These are phyloP conservation scores for Trachelus tabidus DNA, from an alignment of 2,888 invertebrate species.

Conservation along the genomic window DNA sequence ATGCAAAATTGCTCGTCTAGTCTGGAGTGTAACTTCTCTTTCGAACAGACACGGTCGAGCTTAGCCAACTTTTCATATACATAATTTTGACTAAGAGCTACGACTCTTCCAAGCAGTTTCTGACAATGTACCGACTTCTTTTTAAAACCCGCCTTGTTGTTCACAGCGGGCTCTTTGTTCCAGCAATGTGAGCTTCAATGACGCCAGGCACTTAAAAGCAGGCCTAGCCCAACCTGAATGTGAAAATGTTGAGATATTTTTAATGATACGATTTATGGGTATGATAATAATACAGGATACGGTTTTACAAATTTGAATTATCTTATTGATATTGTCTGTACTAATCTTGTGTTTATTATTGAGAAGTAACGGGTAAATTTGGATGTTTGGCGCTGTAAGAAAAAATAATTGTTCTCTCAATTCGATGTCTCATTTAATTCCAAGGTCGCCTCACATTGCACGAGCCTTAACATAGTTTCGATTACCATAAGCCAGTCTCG, in stretches of 20 bases:
- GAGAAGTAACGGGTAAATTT: not conserved
- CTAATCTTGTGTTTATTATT: not conserved
- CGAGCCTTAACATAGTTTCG: conserved; percentile 42
- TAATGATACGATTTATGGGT: not conserved
- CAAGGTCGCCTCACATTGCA: conserved; percentile 25
- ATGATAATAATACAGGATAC: not conserved
- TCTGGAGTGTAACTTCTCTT: not conserved
- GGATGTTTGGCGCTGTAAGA: not conserved
- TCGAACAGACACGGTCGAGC: not conserved
- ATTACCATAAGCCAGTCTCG: conserved; percentile 33
- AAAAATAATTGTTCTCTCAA: not conserved
- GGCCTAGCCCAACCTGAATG: conserved; percentile 12
- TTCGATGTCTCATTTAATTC: conserved; percentile 1
- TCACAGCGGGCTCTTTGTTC: conserved; percentile 27
- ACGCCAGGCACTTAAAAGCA: conserved; percentile 15
- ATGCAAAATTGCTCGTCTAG: not conserved
- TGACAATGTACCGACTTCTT: not conserved
- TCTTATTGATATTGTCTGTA: not conserved
- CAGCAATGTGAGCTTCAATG: not conserved
- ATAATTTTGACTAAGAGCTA: not conserved
- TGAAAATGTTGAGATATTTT: conserved; percentile 6
- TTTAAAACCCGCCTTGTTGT: conserved; percentile 1
- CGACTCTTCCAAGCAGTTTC: not conserved
- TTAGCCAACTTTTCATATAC: not conserved
- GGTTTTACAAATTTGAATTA: not conserved